Evolutionary conservation across 2,888 invertebrate species (phyloP).

Genomic region (Hyposoter dolosus): DNA sequence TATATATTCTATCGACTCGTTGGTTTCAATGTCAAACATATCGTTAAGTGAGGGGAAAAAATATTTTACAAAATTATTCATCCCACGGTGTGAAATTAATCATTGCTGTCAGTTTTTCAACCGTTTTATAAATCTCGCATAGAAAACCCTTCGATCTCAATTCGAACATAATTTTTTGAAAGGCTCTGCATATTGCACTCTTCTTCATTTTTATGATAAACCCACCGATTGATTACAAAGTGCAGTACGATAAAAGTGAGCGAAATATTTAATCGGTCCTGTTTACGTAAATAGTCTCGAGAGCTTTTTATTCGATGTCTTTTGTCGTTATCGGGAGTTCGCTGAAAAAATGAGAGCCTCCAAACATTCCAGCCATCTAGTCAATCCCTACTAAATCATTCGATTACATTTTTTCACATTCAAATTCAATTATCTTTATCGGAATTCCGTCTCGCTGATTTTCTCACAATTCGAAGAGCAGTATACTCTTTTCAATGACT

Average conservation of each 20-base stretch:
- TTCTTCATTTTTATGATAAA: not conserved
- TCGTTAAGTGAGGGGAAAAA: not conserved
- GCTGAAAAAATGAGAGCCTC: not conserved
- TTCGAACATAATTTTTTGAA: not conserved
- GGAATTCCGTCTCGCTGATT: not conserved
- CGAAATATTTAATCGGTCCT: not conserved
- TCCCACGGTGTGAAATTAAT: not conserved
- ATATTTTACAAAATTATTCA: not conserved
- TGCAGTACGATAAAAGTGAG: not conserved
- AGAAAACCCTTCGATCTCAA: not conserved
- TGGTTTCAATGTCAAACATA: slow-evolving; percentile 1
- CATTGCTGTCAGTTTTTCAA: not conserved
- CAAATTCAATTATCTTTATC: not conserved
- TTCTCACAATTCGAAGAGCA: not conserved
- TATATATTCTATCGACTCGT: slow-evolving; percentile 20
- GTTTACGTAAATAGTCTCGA: not conserved
- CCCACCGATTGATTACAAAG: not conserved
- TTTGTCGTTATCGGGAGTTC: not conserved
- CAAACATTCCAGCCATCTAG: not conserved
- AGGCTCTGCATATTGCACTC: not conserved
- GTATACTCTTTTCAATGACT: not conserved
- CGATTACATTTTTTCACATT: not conserved
- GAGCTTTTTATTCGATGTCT: not conserved
- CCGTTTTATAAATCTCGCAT: not conserved
- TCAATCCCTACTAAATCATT: not conserved